A percentile compares a stretch with the other conserved stretches of the same genome.
Conservation (phyloP, 2,888 invertebrate genomes). For the Hyles lineata region DNA sequence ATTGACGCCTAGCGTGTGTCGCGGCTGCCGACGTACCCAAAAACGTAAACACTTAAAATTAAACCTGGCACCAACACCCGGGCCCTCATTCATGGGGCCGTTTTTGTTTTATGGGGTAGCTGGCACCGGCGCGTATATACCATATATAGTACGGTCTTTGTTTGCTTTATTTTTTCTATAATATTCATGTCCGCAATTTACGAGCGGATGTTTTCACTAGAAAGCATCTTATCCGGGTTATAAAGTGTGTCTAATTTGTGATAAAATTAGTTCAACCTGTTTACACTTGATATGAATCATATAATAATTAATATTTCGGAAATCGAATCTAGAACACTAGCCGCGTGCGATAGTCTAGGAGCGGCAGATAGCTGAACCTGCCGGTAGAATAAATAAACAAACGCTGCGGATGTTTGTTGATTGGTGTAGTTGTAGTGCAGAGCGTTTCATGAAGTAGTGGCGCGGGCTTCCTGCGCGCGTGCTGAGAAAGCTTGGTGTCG, state of each 20-base stretch:
- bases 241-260: background rate
- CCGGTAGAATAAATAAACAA: conserved; percentile 27
- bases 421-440: conserved; percentile 11
- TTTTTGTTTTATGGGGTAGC: conserved; percentile 16
- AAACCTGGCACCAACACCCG: conserved; percentile 57
- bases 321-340: conserved; percentile 8
- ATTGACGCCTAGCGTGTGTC: conserved; percentile 65
- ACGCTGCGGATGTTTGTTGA: conserved; percentile 16
- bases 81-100: conserved; percentile 43
- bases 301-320: conserved; percentile 1
- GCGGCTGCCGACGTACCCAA: conserved; percentile 63
- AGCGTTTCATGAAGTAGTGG: conserved; percentile 29
- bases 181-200: background rate
- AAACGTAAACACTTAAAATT: conserved; percentile 65
- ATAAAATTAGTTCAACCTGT: conserved; percentile 14
- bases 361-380: conserved; percentile 18
- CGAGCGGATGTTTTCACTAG: background rate
- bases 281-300: conserved; percentile 4
- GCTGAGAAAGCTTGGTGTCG: conserved; percentile 60
- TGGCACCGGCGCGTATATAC: background rate
- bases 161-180: background rate
- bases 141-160: background rate
- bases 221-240: background rate
- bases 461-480: conserved; percentile 43
- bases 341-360: background rate